A percentile compares a stretch with the other conserved stretches of the same genome.
Evolutionary conservation across 1,140 invertebrate species (phyloP).

Genomic region (Nilaparvata lugens): DNA sequence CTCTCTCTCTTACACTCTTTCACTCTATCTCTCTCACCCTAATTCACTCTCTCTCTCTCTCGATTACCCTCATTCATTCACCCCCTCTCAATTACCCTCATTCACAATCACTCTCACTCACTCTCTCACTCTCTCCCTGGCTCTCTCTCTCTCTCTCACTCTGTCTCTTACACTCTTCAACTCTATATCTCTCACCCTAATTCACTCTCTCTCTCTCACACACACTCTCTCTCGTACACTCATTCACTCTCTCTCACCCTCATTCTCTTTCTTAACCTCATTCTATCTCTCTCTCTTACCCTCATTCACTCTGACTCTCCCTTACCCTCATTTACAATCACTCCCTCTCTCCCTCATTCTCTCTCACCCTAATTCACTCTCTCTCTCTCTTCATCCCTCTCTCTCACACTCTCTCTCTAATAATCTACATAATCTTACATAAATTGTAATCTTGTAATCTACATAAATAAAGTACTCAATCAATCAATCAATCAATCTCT

Average conservation of each 20-base stretch:
- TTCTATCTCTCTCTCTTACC: not conserved
- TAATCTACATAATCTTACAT: too few relatives aligned
- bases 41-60: conserved; percentile 11
- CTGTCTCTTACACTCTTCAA: not conserved
- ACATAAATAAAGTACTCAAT: too few relatives aligned
- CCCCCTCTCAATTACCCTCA: conserved; percentile 6
- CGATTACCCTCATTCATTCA: not conserved
- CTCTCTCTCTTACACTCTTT: conserved; percentile 10
- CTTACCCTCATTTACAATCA: not conserved
- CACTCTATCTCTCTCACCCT: conserved; percentile 11
- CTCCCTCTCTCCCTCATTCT: not conserved
- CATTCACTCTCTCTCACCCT: not conserved
- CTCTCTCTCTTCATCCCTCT: not conserved
- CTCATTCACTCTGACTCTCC: not conserved
- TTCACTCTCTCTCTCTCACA: not conserved
- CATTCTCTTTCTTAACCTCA: not conserved
- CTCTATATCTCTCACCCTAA: not conserved
- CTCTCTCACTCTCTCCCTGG: not conserved
- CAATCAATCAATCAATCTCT: too few relatives aligned
- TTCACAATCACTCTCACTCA: not conserved
- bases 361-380: not conserved
- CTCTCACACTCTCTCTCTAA: not conserved
- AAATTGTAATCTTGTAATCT: too few relatives aligned
- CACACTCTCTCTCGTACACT: not conserved
- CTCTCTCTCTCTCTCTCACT: not conserved